Evolutionary conservation across 2,888 invertebrate species (phyloP), one percentile per base, ranked within the genome.

Genomic region (Diloba caeruleocephala): DNA sequence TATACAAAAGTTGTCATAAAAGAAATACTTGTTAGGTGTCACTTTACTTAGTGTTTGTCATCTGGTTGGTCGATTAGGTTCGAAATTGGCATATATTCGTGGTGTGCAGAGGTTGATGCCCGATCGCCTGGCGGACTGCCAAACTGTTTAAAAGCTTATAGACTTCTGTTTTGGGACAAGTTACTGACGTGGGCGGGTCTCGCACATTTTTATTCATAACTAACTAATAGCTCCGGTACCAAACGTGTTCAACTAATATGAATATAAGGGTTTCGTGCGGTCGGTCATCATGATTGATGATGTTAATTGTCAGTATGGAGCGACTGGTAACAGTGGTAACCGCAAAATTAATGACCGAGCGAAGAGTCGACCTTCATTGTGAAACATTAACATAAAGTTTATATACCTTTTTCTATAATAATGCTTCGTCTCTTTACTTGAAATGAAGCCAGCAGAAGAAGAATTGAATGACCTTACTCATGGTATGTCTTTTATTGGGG

Each of bases 111-210:
- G 88, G 87, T 88, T 87, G 88, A 83, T 87, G 88, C 74, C 84
- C 88, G 85, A 72, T 76, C 81, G 78, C 61, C 74, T 90, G 90
- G 90, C 88, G 46, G 14, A 9, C 28, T 56, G 88, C 89, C 89
- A 89, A 83, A 71, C 84, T 83, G 83, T 83, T 84, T 84, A 80
- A 82, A 84, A 82, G 79, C 85, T 82, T 78, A 81, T 78, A 74
- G 74, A 74, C 74, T 74, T 61, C 52, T 64, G 74, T 62, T 59
- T 62, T 74, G 72, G 72, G 59, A 56, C 66, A 71, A 74, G 58
- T 51, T 52, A 58, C 19, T 45, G 51, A 64, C 55, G 69, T 44
- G 37, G 69, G 76, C 72, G 71, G 46, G 43, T 28, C 39, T 46
- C 36, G 12, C 12, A 17, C 34, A 21, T 26, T 31, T 33, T 56